These are phyloP conservation scores for Brachylomia viminalis DNA, from an alignment of 2,888 invertebrate species.

Conservation along the genomic window DNA sequence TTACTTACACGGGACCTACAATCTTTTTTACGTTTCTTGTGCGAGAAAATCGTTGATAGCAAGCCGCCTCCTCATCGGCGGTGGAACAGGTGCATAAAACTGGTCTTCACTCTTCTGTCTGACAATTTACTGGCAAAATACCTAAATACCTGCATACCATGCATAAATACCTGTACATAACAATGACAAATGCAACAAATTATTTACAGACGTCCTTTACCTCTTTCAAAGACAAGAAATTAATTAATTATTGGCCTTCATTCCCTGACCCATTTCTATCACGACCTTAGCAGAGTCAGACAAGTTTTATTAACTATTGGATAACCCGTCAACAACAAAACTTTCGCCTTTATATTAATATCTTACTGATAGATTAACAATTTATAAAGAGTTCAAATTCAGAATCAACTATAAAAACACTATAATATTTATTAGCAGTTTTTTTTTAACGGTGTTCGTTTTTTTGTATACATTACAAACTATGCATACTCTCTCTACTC, in stretches of 20 bases:
- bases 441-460: no score
- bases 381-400: neutral
- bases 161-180: neutral
- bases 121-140: neutral
- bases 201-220: slow-evolving; percentile 1
- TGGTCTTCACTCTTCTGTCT: neutral
- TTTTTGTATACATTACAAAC: neutral
- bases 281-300: slow-evolving; percentile 8
- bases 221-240: slow-evolving; percentile 25
- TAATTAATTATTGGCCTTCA: slow-evolving; percentile 13
- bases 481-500: neutral
- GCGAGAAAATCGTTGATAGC: no score
- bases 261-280: slow-evolving; percentile 28
- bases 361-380: neutral
- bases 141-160: no score
- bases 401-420: neutral
- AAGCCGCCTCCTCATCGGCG: no score
- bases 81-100: neutral
- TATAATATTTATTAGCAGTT: neutral
- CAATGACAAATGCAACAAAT: neutral
- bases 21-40: no score
- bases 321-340: slow-evolving; percentile 30
- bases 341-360: slow-evolving; percentile 24
- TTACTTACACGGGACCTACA: no score
- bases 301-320: slow-evolving; percentile 36